Base-by-base conservation (phyloP, 30 jellyfish, hydroid and myxozoan genomes). In the Turritopsis rubra region DNA sequence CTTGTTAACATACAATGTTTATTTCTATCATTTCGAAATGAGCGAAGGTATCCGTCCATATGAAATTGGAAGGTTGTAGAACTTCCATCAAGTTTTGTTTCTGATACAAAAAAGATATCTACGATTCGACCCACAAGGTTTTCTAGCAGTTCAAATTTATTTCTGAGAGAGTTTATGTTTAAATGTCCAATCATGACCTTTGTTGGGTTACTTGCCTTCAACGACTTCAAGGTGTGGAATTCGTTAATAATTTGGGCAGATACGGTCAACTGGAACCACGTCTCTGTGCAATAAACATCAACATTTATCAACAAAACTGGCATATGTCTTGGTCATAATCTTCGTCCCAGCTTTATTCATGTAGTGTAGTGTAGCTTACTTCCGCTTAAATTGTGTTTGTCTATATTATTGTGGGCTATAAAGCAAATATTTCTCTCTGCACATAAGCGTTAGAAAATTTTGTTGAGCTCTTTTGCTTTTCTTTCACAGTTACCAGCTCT, bases 301-400 rank as follows among this genome's bases (percentile, higher is more conserved):
- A 52, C 88, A 85, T 53, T 79, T 82, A 25, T 82, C 77, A 3
- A 85, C 65, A 70, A 76, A 85, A 8, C 76, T 81, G 30, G 81
- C n/a, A 79, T 65, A 52, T 29, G 80, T 82, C 19, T 66, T 85
- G 75, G 87, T 82, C 31, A 85, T 20, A 52, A 65, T 76, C 30
- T 85, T 79, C 21, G 93, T 85, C 80, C 93, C 84, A 79, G 73
- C 54, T 24, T 85, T 68, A 75, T 78, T 79, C 79, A 85, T n/a
- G n/a, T n/a, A n/a, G n/a, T n/a, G n/a, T n/a, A 71, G 85, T 79
- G 84, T 30, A 85, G 93, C 81, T 85, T 85, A 72, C 93, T 85
- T 29, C 88, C 88, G 53, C 75, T 85, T 7, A 85, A 66, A 65
- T 85, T 86, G n/a, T 84, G 31, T 75, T 77, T 75, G 27, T 65